phyloP scores from a whole-genome alignment of 2,797 vertebrate genomes.

The Pteronotus mesoamericanus region DNA sequence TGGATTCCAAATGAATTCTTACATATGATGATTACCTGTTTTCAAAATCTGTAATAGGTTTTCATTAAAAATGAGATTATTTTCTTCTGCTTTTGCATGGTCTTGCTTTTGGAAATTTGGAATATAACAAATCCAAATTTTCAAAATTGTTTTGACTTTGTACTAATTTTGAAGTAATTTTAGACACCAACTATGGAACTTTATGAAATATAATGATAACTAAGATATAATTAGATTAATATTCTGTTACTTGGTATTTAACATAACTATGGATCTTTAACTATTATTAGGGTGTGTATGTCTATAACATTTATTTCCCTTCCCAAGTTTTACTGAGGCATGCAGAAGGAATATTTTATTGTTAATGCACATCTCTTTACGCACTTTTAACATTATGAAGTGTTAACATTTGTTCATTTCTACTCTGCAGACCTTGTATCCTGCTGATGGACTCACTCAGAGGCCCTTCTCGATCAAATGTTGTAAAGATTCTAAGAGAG shows the following conservation, averaged over 20 bases:
- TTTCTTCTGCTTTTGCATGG: background rate
- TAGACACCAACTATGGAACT: background rate
- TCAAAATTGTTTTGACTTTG: constrained; percentile 6
- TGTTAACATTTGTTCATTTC: constrained; percentile 49
- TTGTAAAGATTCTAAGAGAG: constrained; percentile 97
- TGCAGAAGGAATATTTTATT: constrained; percentile 18
- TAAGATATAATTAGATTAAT: background rate
- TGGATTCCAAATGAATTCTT: background rate
- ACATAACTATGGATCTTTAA: background rate
- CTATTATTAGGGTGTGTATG: background rate
- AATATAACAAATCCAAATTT: background rate
- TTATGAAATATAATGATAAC: background rate
- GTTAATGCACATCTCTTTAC: background rate
- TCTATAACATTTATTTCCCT: background rate
- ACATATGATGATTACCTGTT: background rate
- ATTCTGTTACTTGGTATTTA: background rate
- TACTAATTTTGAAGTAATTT: constrained; percentile 30
- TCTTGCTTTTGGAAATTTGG: background rate
- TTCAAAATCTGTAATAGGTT: background rate
- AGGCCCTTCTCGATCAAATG: constrained; percentile 92
- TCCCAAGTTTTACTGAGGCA: background rate
- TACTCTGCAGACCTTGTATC: constrained; percentile 91
- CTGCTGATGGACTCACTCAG: constrained; percentile 98
- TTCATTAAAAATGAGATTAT: constrained; percentile 14
- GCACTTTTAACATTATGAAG: background rate